Percentiles rank a stretch among this genome's conserved stretches.
These are phyloP conservation scores for Aphaenogaster rudis DNA, from an alignment of 1,140 invertebrate species.

Conservation along the genomic window DNA sequence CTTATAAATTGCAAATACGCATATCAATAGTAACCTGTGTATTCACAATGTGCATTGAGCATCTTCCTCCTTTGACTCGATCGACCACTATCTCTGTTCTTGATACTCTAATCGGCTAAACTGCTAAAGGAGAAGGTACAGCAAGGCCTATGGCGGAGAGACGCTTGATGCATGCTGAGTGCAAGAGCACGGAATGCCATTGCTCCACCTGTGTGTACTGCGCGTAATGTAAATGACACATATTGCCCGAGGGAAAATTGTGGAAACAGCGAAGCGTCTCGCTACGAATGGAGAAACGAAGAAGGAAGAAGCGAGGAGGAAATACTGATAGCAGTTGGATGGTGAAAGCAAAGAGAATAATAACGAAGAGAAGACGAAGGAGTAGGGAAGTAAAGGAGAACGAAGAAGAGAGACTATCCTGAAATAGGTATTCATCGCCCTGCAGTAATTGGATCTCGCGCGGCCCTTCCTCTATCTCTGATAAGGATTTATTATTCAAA, in stretches of 20 bases:
- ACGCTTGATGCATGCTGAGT: constrained; percentile 40
- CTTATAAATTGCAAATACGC: not conserved
- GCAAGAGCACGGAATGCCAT: constrained; percentile 19
- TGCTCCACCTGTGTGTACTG: constrained; percentile 37
- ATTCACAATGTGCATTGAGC: not conserved
- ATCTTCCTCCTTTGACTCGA: not conserved
- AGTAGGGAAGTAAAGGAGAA: constrained; percentile 50
- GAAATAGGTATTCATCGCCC: constrained; percentile 81
- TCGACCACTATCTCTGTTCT: not conserved
- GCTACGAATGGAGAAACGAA: constrained; percentile 16
- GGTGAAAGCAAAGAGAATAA: constrained; percentile 58
- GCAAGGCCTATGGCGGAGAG: constrained; percentile 12
- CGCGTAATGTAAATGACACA: constrained; percentile 82
- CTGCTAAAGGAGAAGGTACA: constrained; percentile 53
- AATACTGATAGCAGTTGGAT: constrained; percentile 45
- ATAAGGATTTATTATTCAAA: constrained; percentile 84
- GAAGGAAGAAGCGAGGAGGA: constrained; percentile 31
- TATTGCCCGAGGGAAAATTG: constrained; percentile 80
- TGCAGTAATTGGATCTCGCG: constrained; percentile 81
- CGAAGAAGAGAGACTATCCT: constrained; percentile 59
- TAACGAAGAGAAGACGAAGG: constrained; percentile 65
- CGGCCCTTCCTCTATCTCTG: constrained; percentile 71
- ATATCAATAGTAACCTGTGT: not conserved
- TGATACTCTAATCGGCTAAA: constrained; percentile 32
- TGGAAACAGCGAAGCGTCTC: constrained; percentile 10